Evolutionary conservation across 2,113 vertebrate species (phyloP).

Genomic region (Grallaria varia): DNA sequence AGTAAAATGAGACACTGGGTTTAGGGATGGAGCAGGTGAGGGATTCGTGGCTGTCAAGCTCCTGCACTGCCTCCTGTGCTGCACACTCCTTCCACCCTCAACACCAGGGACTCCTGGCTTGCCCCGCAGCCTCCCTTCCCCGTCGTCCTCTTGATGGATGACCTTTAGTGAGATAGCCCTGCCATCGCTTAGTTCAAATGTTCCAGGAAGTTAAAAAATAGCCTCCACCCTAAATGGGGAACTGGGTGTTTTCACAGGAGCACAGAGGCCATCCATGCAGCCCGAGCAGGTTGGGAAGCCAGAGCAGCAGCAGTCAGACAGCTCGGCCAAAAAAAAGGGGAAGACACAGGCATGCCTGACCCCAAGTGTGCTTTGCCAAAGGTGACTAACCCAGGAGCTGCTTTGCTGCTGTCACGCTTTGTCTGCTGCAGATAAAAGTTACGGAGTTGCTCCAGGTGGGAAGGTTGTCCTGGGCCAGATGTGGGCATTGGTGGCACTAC

Average conservation of each 20-base stretch:
- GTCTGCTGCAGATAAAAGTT: neutral
- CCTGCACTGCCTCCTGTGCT: neutral
- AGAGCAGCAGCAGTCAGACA: neutral
- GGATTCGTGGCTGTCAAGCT: neutral
- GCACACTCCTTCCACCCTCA: neutral
- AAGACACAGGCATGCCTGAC: neutral
- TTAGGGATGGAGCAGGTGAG: neutral
- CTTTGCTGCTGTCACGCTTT: neutral
- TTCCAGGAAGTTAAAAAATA: slow-evolving; percentile 62
- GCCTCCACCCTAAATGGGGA: slow-evolving; percentile 14
- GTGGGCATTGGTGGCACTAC: neutral
- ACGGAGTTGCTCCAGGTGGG: rapidly evolving
- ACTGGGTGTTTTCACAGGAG: neutral
- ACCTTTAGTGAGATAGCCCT: neutral
- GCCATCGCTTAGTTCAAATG: neutral
- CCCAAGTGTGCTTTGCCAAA: neutral
- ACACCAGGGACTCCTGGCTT: rapidly evolving
- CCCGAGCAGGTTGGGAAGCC: neutral
- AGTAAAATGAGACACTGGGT: rapidly evolving
- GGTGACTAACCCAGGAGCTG: rapidly evolving
- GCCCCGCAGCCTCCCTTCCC: neutral
- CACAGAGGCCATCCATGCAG: rapidly evolving
- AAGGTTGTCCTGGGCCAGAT: neutral
- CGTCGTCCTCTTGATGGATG: rapidly evolving
- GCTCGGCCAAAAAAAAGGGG: neutral